A percentile compares a stretch with the other conserved stretches of the same genome.
phyloP scores from a whole-genome alignment of 92 coral and sea anemone genomes.

The Plumapathes pennacea region DNA sequence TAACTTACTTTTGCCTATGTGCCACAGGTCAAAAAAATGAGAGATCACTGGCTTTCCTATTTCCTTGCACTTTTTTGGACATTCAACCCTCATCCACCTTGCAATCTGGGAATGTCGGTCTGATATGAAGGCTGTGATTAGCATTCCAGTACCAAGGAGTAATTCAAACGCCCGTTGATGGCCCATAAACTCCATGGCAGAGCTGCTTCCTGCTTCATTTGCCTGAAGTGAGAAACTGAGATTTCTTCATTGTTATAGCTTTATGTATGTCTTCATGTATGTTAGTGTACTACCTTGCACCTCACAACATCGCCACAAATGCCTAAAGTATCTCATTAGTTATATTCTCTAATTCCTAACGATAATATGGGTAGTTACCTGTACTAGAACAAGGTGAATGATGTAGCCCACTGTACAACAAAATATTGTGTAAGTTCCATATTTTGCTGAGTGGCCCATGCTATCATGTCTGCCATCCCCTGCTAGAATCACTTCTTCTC shows the following conservation, averaged over 20 bases:
- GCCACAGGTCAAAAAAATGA: constrained; percentile 62
- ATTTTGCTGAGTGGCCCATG: constrained; percentile 25
- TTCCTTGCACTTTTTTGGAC: constrained; percentile 52
- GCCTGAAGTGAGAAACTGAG: not conserved
- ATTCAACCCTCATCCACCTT: constrained; percentile 58
- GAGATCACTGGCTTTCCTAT: constrained; percentile 53
- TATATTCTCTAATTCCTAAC: too few relatives aligned
- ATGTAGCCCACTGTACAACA: constrained; percentile 12
- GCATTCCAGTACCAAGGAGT: constrained; percentile 41
- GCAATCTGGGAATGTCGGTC: constrained; percentile 56
- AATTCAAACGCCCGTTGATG: constrained; percentile 41
- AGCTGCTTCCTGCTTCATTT: constrained; percentile 9
- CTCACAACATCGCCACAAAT: too few relatives aligned
- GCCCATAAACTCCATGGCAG: constrained; percentile 55
- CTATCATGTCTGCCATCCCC: constrained; percentile 19
- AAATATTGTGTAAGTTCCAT: constrained; percentile 21
- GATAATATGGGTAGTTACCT: too few relatives aligned
- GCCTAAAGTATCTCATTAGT: too few relatives aligned
- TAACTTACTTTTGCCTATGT: constrained; percentile 42
- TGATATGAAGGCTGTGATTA: constrained; percentile 41
- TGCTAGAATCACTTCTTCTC: constrained; percentile 5
- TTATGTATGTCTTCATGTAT: too few relatives aligned
- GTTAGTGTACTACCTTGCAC: too few relatives aligned
- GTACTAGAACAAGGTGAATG: constrained; percentile 9
- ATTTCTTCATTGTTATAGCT: too few relatives aligned